These are phyloP conservation scores for Drosophila mercatorum DNA, from an alignment of 2,888 invertebrate species.

Conservation along the genomic window DNA sequence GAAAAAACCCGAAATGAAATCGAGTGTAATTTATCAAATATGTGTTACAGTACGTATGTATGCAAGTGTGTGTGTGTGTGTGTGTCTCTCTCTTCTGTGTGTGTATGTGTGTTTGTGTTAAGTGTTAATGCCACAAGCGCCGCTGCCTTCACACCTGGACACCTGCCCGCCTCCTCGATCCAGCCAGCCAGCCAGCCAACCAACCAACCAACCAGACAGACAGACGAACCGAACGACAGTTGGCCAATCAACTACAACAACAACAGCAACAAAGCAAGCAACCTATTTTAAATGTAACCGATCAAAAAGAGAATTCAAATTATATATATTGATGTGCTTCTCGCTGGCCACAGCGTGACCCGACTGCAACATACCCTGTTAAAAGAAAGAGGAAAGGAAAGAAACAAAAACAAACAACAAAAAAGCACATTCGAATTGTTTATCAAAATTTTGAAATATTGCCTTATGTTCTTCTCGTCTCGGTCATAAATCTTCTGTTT, in stretches of 20 bases:
- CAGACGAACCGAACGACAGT: slow-evolving; percentile 7
- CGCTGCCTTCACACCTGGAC: slow-evolving; percentile 38
- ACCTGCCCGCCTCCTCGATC: slow-evolving; percentile 13
- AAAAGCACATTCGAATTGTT: slow-evolving; percentile 1
- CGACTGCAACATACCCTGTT: slow-evolving; percentile 37
- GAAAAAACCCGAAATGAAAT: slow-evolving; percentile 42
- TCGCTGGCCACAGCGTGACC: slow-evolving; percentile 6
- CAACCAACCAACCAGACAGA: slow-evolving; percentile 8
- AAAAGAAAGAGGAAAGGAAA: neutral
- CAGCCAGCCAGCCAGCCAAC: slow-evolving; percentile 2
- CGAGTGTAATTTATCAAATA: slow-evolving; percentile 22
- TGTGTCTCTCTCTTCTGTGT: slow-evolving; percentile 9
- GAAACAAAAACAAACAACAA: neutral
- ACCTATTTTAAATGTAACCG: slow-evolving; percentile 38
- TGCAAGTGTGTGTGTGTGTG: neutral
- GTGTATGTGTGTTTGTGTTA: slow-evolving; percentile 18
- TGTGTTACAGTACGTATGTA: neutral
- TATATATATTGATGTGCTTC: slow-evolving; percentile 13
- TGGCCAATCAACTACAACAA: slow-evolving; percentile 29
- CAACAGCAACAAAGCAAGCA: slow-evolving; percentile 4
- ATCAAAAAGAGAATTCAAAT: slow-evolving; percentile 16
- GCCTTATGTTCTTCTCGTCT: slow-evolving; percentile 7
- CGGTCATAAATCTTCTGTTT: slow-evolving; percentile 9
- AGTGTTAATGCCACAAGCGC: slow-evolving; percentile 9
- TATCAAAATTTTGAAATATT: slow-evolving; percentile 11